A percentile compares a stretch with the other conserved stretches of the same genome.
phyloP scores from a whole-genome alignment of 2,888 invertebrate genomes.

The Thymelicus acteon region DNA sequence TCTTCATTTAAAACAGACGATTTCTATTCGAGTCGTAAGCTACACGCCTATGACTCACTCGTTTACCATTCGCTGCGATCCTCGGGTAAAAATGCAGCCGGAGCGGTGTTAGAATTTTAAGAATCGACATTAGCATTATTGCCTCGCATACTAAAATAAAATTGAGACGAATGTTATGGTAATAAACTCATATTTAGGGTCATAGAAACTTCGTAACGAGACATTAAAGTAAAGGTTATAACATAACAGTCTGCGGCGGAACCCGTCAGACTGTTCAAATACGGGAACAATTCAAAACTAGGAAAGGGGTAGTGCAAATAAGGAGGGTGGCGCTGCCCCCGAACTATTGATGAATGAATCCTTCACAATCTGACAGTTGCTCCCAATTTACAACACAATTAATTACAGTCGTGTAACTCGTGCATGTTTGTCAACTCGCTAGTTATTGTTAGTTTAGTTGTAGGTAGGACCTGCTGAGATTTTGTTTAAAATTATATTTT shows the following conservation, averaged over 20 bases:
- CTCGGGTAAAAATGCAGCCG: slow-evolving; percentile 79
- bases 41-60: slow-evolving; percentile 81
- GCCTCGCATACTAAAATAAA: slow-evolving; percentile 59
- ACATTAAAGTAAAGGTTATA: slow-evolving; percentile 74
- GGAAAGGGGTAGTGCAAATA: slow-evolving; percentile 73
- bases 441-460: not conserved
- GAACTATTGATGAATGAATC: slow-evolving; percentile 62
- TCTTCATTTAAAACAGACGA: slow-evolving; percentile 82
- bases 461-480: not conserved
- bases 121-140: slow-evolving; percentile 58
- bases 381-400: slow-evolving; percentile 58
- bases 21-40: slow-evolving; percentile 82
- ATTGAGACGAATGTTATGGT: slow-evolving; percentile 42
- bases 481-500: not conserved
- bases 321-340: slow-evolving; percentile 66
- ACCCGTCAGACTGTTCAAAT: slow-evolving; percentile 71
- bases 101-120: slow-evolving; percentile 73
- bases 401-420: slow-evolving; percentile 16
- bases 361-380: slow-evolving; percentile 62
- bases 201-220: slow-evolving; percentile 77
- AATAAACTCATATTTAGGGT: slow-evolving; percentile 45
- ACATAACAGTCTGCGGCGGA: slow-evolving; percentile 68
- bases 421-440: not conserved
- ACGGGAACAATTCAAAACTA: slow-evolving; percentile 77
- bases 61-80: slow-evolving; percentile 80